Percentiles rank a stretch among this genome's conserved stretches.
Conservation (phyloP, 1,140 invertebrate genomes). For the Saccostrea echinata region DNA sequence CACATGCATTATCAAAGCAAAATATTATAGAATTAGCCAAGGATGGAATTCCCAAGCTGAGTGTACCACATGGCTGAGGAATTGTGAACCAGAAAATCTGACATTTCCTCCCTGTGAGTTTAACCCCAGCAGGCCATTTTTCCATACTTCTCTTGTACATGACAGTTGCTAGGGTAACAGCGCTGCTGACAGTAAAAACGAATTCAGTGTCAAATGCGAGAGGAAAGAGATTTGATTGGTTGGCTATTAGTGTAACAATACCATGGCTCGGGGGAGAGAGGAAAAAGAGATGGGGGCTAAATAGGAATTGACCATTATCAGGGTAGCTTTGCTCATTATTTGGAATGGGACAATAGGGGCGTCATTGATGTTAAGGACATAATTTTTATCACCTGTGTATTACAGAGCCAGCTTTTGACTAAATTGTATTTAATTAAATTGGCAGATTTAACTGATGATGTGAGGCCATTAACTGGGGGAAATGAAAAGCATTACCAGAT, state of each 20-base stretch:
- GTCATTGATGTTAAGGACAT: constrained; percentile 24
- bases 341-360: constrained; percentile 1
- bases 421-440: constrained; percentile 25
- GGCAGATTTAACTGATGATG: constrained; percentile 24
- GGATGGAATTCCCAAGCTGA: neutral
- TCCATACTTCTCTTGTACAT: constrained; percentile 29
- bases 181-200: neutral
- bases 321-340: constrained; percentile 23
- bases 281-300: neutral
- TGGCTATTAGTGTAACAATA: constrained; percentile 22
- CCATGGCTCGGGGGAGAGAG: neutral
- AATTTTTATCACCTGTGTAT: constrained; percentile 22
- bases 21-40: neutral
- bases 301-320: constrained; percentile 27
- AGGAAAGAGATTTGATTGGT: constrained; percentile 21
- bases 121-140: constrained; percentile 16
- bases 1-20: neutral
- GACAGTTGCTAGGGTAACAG: constrained; percentile 27
- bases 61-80: neutral
- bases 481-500: constrained; percentile 23
- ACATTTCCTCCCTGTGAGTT: neutral
- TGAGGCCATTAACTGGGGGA: constrained; percentile 1
- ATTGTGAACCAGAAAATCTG: neutral
- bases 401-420: neutral
- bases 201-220: constrained; percentile 14